phyloP scores from a whole-genome alignment of 2,113 vertebrate species.

The Vulpes vulpes region DNA sequence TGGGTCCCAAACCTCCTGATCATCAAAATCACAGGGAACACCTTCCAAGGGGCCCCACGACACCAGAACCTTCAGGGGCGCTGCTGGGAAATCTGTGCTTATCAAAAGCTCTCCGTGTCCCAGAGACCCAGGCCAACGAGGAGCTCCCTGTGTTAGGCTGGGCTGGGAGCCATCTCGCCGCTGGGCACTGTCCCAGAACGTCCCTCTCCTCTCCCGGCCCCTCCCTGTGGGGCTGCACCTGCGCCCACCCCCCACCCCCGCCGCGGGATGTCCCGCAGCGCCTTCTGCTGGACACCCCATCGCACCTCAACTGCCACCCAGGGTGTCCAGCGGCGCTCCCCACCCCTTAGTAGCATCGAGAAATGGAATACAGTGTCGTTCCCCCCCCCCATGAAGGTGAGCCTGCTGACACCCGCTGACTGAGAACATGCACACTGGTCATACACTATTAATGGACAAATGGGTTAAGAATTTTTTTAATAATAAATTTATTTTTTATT shows the following conservation, averaged over 20 bases:
- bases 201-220: background rate
- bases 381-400: background rate
- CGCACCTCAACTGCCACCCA: background rate
- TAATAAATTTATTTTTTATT: no score
- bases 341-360: background rate
- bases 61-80: background rate
- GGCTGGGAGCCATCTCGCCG: background rate
- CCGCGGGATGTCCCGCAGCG: no score
- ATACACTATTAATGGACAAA: background rate
- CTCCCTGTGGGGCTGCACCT: background rate
- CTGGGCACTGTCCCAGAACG: fast-evolving
- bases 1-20: background rate
- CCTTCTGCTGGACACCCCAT: background rate
- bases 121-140: background rate
- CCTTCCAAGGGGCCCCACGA: background rate
- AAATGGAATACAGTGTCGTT: background rate
- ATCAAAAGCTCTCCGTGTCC: background rate
- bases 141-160: background rate
- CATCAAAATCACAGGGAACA: background rate
- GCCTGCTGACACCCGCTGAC: background rate
- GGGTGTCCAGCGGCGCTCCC: fast-evolving
- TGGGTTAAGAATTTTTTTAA: background rate
- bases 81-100: background rate
- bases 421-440: background rate
- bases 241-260: background rate